A percentile compares a stretch with the other conserved stretches of the same genome.
Conservation (phyloP, 2,113 vertebrate species). For the Brienomyrus longianalis region DNA sequence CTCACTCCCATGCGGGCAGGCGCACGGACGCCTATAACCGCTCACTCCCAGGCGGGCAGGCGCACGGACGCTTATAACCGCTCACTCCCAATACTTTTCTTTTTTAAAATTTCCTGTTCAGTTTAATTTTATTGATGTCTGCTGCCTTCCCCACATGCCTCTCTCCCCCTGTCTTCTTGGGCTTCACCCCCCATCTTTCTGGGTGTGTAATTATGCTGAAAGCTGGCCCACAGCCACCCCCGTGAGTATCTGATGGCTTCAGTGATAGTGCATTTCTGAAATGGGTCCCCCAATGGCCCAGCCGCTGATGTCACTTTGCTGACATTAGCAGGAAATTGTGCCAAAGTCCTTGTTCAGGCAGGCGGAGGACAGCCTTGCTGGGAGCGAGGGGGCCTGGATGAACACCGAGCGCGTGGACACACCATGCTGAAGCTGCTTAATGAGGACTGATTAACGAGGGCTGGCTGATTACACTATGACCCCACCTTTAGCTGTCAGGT, state of each 20-base stretch:
- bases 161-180: not conserved
- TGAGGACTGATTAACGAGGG: not conserved
- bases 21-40: slow-evolving; percentile 17
- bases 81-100: slow-evolving; percentile 26
- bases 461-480: not conserved
- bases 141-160: not conserved
- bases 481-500: not conserved
- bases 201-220: slow-evolving; percentile 51
- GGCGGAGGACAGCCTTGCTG: not conserved
- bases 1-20: slow-evolving; percentile 21
- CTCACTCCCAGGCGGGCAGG: slow-evolving; percentile 22
- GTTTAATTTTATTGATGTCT: slow-evolving; percentile 1
- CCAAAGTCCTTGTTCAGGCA: slow-evolving; percentile 33
- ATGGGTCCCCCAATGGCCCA: not conserved
- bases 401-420: not conserved
- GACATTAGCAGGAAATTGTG: slow-evolving; percentile 51
- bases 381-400: not conserved
- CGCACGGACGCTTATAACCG: slow-evolving; percentile 17
- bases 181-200: slow-evolving; percentile 10
- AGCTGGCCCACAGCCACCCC: slow-evolving; percentile 33
- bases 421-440: not conserved
- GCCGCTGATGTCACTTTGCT: slow-evolving; percentile 61
- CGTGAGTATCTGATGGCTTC: slow-evolving; percentile 20
- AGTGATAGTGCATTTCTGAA: slow-evolving; percentile 22
- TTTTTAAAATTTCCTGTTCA: not conserved